phyloP scores from a whole-genome alignment of 2,797 vertebrate species.

The Pagetopsis macropterus region DNA sequence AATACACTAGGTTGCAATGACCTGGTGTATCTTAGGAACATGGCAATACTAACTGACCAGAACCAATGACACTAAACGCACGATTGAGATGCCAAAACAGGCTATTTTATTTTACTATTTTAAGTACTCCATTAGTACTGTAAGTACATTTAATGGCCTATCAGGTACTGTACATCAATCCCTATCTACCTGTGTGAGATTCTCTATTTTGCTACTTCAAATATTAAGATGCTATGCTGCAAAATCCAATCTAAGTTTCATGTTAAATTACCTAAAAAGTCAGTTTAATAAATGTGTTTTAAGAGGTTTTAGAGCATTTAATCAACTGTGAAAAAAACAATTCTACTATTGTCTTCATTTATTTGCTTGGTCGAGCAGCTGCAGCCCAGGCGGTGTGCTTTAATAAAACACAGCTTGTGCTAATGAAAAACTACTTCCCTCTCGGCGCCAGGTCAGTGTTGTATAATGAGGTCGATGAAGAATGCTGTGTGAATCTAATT shows the following conservation, averaged over 20 bases:
- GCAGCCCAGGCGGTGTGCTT: conserved; percentile 27
- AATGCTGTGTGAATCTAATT: conserved; percentile 49
- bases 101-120: not conserved
- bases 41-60: not conserved
- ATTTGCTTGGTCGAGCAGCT: conserved; percentile 39
- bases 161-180: conserved; percentile 23
- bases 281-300: conserved; percentile 13
- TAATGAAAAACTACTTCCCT: conserved; percentile 57
- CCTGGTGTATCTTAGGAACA: not conserved
- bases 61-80: not conserved
- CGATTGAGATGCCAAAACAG: not conserved
- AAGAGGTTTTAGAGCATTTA: conserved; percentile 25
- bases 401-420: conserved; percentile 65
- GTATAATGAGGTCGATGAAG: conserved; percentile 66
- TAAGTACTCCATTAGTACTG: not conserved
- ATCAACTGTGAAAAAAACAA: conserved; percentile 14
- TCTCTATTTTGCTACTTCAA: conserved; percentile 12
- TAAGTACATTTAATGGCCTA: not conserved
- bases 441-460: conserved; percentile 55
- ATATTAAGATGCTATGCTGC: conserved; percentile 3
- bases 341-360: conserved; percentile 4
- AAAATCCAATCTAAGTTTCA: conserved; percentile 9
- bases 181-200: conserved; percentile 11
- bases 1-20: not conserved
- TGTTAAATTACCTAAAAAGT: conserved; percentile 4